Evolutionary conservation across 2,888 invertebrate species (phyloP), one percentile per base, ranked within the genome.

Genomic region (Ophonus ardosiacus): DNA sequence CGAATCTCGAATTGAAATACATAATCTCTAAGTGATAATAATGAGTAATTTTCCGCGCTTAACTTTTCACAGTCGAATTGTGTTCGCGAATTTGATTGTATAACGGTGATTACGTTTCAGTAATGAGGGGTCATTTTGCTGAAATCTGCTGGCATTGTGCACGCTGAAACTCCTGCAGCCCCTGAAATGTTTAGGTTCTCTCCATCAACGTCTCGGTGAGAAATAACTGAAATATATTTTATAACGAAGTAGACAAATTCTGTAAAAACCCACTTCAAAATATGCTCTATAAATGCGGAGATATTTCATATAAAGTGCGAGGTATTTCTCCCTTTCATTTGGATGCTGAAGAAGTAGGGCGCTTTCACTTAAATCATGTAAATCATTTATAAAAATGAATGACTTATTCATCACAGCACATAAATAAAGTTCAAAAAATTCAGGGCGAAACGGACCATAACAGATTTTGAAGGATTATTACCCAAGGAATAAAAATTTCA

Each of bases 371-470:
- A 83, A 83, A 83, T 74, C 83, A 59, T 83, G 83, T 83, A 83
- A 83, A 83, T 83, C 83, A 83, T 83, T 83, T 83, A 83, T 59
- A 76, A 83, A 83, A 83, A 83, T 83, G 76, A 83, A 83, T 83
- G 59, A 74, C 76, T 83, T 83, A 83, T 83, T 83, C 83, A 83
- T 83, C 76, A 81, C 21, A 51, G 43, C 18, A 31, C 31, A 5
- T 0, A 31, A 6, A 31, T 31, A 31, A 31, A 31, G n/a, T 31
- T 31, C 31, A 31, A 31, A 31, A 31, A 31, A 31, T 31, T 31
- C 31, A 31, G 5, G 31, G 31, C 31, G 31, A 31, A 31, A 31
- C 31, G 31, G 31, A 31, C 31, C 31, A 31, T 31, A 31, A 0
- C 31, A 31, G 31, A 31, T 31, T 31, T 31, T 31, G 31, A 31